Evolutionary conservation across 2,888 invertebrate species (phyloP), one percentile per base, ranked within the genome.

Genomic region (Adelphocoris suturalis): DNA sequence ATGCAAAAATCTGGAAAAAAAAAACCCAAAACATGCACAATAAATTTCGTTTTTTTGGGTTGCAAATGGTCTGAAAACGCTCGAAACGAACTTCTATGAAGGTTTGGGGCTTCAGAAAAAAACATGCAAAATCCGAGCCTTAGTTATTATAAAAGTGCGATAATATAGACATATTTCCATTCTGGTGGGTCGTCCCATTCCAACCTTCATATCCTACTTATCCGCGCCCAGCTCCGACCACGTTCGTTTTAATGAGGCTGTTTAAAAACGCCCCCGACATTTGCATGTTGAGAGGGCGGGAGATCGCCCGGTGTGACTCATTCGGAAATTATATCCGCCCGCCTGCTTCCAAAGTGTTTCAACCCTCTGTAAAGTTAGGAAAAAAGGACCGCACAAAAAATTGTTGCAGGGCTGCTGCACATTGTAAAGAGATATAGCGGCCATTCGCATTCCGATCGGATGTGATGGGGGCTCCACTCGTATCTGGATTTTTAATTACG

Each of bases 211-310:
- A 61, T 14, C 7, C 37, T 37, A 37, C 37, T 37, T 37, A 61
- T 16, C 9, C 16, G 68, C 3, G 23, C 23, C 11, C 23, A 7
- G 27, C 27, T 68, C 68, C 68, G 19, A 68, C 68, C 68, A 27
- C 68, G 68, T 23, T 23, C 68, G 23, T 11, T 68, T 68, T 68
- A 68, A 68, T 68, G 68, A 68, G 23, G 68, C 68, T 68, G 68
- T 68, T 68, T 68, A 68, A 68, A 68, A 68, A 68, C 68, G 23
- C 68, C 68, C 68, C 68, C 68, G 68, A 19, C 68, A 68, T 68
- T 68, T 19, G 68, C 68, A 68, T 68, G 23, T 68, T 23, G 23
- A 23, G 68, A 68, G 68, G 68, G 61, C n/a, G 13, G 19, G 61
- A 61, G 61, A 61, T 11, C n/a, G 11, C 61, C 68, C 68, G 68